phyloP scores from a whole-genome alignment of 2,113 vertebrate species.

The Stigmatopora nigra region DNA sequence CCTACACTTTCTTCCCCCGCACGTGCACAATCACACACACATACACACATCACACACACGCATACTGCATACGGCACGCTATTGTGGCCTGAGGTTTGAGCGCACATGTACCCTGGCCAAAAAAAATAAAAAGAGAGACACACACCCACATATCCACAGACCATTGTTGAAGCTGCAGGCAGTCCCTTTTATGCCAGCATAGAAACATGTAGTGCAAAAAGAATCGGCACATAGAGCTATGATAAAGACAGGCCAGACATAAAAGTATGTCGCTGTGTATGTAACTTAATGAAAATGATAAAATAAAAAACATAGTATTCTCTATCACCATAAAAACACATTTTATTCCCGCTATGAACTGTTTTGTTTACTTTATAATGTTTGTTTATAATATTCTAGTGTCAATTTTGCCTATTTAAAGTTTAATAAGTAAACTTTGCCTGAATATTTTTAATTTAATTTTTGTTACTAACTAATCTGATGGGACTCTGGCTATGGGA shows the following conservation, averaged over 20 bases:
- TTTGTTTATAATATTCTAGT: neutral
- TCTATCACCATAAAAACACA: neutral
- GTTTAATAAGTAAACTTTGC: neutral
- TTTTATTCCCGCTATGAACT: neutral
- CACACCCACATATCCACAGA: constrained; percentile 54
- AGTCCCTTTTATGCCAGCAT: constrained; percentile 56
- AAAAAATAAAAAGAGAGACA: constrained; percentile 13
- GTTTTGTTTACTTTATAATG: neutral
- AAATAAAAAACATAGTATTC: neutral
- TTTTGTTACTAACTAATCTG: neutral
- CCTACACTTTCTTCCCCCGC: constrained; percentile 48
- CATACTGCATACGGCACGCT: constrained; percentile 24
- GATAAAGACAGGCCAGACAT: constrained; percentile 26
- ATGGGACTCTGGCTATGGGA: constrained; percentile 1
- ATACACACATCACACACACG: constrained; percentile 24
- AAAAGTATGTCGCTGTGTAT: neutral
- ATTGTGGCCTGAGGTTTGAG: constrained; percentile 61
- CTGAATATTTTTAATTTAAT: neutral
- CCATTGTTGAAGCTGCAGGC: constrained; percentile 63
- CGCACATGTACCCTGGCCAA: constrained; percentile 37
- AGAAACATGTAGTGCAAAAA: constrained; percentile 49
- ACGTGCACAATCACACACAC: constrained; percentile 17
- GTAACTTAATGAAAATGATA: neutral
- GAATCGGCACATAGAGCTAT: constrained; percentile 47
- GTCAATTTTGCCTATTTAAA: neutral